Base-by-base conservation (phyloP, 2,113 vertebrate species). In the Ctenodactylus gundi region DNA sequence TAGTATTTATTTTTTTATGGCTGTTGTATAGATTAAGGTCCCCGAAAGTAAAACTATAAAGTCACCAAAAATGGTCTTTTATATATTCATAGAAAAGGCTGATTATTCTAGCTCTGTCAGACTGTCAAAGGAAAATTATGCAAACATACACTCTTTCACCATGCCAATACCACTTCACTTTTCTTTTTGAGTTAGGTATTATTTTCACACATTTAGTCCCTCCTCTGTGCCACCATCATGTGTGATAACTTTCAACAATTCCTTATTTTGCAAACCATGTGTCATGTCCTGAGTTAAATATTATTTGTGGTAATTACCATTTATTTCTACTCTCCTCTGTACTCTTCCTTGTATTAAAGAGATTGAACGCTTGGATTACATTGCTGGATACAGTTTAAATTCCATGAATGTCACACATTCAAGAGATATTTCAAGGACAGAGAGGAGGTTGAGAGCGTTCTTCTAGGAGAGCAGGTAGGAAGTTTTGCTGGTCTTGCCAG, bases 311-410 rank as follows among this genome's bases (percentile, higher is more conserved):
- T 34, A 57, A 73, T 67, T 17, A 67, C 15, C 64, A 80, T 78
- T 73, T 53, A 88, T 94, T 67, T 51, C 46, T n/a, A 77, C 34
- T 31, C 4, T 8, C 9, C 72, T 44, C 64, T 88, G 23, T 62
- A 55, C 31, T 90, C 90, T 82, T 7, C 27, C 36, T 25, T 90
- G 7, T 72, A 65, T 29, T 36, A 75, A 72, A 88, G 8, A 34
- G 34, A 78, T 49, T 36, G 15, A 7, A 70, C 58, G 34, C 57
- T 65, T 46, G 36, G 7, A 62, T 46, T 10, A 62, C 34, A 68
- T 68, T 88, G 80, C 39, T 67, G 41, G 41, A 44, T 91, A 18
- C 23, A n/a, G 73, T n/a, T 84, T 88, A 77, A 78, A 88, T 93
- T 85, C 17, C 65, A 25, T 39, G 34, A 49, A 18, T 55, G 53